Evolutionary conservation across 2,888 invertebrate species (phyloP).

Genomic region (Cheilosia vulpina): DNA sequence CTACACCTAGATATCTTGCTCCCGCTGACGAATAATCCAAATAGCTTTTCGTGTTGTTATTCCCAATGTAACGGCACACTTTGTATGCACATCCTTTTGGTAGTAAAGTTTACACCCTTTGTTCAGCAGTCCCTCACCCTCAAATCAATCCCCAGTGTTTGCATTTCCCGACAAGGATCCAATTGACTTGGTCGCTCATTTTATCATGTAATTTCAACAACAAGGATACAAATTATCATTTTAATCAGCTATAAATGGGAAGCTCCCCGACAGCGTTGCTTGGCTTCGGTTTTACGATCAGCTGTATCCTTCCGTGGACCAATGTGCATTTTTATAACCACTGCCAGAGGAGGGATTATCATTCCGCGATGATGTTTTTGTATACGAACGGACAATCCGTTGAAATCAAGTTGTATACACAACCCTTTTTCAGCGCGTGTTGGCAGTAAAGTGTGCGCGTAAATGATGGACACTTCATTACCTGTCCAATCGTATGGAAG

Average conservation of each 20-base stretch:
- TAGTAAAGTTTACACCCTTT: slow-evolving; percentile 32
- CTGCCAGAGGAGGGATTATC: slow-evolving; percentile 20
- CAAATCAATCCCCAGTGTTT: slow-evolving; percentile 14
- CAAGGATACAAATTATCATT: slow-evolving; percentile 60
- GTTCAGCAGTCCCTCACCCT: neutral
- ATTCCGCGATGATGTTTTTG: neutral
- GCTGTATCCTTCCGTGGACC: neutral
- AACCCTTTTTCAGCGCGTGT: slow-evolving; percentile 6
- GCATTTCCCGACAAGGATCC: slow-evolving; percentile 13
- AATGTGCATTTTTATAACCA: slow-evolving; percentile 44
- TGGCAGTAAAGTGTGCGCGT: slow-evolving; percentile 34
- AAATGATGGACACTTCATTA: slow-evolving; percentile 65
- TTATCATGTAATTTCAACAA: slow-evolving; percentile 16
- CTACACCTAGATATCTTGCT: neutral
- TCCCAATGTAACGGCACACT: slow-evolving; percentile 7
- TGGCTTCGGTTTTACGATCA: slow-evolving; percentile 21
- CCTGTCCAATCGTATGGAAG: slow-evolving; percentile 49
- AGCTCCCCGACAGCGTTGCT: neutral
- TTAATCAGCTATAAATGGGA: slow-evolving; percentile 41
- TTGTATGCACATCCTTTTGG: slow-evolving; percentile 15
- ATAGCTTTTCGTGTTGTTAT: slow-evolving; percentile 27
- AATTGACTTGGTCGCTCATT: slow-evolving; percentile 19
- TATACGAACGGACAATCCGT: slow-evolving; percentile 12
- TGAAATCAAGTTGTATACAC: slow-evolving; percentile 30
- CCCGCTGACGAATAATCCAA: slow-evolving; percentile 11